phyloP scores from a whole-genome alignment of 2,113 vertebrate genomes.

The Anser brachyrhynchus region DNA sequence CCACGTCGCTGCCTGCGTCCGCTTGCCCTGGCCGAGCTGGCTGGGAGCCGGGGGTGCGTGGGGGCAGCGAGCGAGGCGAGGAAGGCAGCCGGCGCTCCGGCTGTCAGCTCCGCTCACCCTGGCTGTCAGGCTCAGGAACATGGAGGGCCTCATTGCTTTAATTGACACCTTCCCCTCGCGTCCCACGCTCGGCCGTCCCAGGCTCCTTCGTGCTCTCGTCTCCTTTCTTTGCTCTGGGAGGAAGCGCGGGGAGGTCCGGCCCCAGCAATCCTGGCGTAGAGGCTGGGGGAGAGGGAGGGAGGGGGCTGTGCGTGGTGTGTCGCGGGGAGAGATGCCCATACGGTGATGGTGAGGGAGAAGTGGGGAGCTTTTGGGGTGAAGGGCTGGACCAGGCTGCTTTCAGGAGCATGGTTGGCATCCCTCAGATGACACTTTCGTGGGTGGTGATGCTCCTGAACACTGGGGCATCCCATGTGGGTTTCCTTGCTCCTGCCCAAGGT shows the following conservation, averaged over 20 bases:
- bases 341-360: not conserved
- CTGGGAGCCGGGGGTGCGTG: constrained; percentile 56
- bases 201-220: constrained; percentile 50
- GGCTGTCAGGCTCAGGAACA: constrained; percentile 82
- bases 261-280: accelerated
- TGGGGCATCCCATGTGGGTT: not conserved
- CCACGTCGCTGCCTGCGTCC: constrained; percentile 63
- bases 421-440: accelerated
- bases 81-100: constrained; percentile 80
- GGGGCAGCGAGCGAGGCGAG: constrained; percentile 76
- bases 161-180: constrained; percentile 87
- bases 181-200: constrained; percentile 42
- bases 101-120: constrained; percentile 92
- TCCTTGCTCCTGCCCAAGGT: not conserved
- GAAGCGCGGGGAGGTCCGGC: not conserved
- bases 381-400: not conserved
- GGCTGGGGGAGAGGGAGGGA: not conserved
- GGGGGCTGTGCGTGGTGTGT: too few species aligned
- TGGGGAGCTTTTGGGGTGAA: not conserved
- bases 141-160: constrained; percentile 85
- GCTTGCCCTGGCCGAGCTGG: constrained; percentile 35
- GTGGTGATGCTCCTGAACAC: not conserved
- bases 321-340: not conserved
- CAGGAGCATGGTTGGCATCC: accelerated
- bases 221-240: not conserved